Evolutionary conservation across 2,888 invertebrate species (phyloP), one percentile per base, ranked within the genome.

Genomic region (Aleiodes leptofemur): DNA sequence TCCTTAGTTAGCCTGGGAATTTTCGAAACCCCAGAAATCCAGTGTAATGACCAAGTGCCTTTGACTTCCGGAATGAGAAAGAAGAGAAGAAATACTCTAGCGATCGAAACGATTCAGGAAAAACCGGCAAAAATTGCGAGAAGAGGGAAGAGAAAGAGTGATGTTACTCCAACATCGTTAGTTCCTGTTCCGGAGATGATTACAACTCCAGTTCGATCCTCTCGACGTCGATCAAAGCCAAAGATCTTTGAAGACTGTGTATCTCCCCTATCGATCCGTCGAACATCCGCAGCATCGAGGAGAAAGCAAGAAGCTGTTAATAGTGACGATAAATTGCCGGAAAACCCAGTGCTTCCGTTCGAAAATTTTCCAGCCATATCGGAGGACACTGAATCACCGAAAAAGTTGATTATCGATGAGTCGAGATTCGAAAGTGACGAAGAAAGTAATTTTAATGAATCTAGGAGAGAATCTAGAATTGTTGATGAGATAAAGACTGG

Each of bases 171-270:
- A 11, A 31, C 13, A 31, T 11, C 23, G 2, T 23, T 23, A 23
- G 23, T 23, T 23, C 23, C 16, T 4, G 31, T 4, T 9, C 31
- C 31, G n/a, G 29, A 69, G 57, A 56, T 4, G 9, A 59, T 4
- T 0, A 48, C 51, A 2, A 66, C 13, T 14, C 34, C 50, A 29
- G 38, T 23, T 38, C 64, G 76, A 72, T 69, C 72, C 6, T 75
- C 77, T 3, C 76, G 64, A 56, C 73, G 77, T 14, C 55, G 69
- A 55, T 69, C 59, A 8, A 77, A 78, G 64, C 72, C 77, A 38
- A 79, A 79, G 66, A 76, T 74, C 64, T 78, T 77, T 23, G 74
- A 78, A 23, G 77, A 79, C 53, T 77, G 72, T 50, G 38, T 79
- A 9, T 8, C 71, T 16, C 55, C 61, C 6, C n/a, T 38, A 4